These are phyloP conservation scores for Hymenopus coronatus DNA, from an alignment of 2,888 invertebrate genomes.

Conservation along the genomic window DNA sequence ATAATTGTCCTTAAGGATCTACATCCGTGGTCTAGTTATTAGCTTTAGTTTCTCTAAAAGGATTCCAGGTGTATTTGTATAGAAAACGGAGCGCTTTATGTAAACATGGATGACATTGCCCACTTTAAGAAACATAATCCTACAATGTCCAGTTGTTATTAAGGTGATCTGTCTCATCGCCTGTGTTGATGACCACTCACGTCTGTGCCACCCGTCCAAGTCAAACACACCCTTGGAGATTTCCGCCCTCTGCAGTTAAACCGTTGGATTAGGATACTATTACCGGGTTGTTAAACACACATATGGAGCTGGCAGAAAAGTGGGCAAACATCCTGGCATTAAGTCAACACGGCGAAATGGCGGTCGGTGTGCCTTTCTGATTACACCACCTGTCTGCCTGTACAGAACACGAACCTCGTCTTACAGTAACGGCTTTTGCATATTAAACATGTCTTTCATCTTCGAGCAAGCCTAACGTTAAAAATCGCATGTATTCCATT, in stretches of 20 bases:
- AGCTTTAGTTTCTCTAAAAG: too few species aligned
- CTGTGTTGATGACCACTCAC: background rate
- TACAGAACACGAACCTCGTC: too few species aligned
- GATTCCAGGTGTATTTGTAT: too few species aligned
- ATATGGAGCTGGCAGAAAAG: constrained; percentile 22
- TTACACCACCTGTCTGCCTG: background rate
- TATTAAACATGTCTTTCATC: background rate
- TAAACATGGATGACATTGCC: too few species aligned
- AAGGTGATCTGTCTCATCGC: background rate
- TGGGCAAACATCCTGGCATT: constrained; percentile 9
- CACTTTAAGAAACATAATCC: too few species aligned
- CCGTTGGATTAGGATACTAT: background rate
- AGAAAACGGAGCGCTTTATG: too few species aligned
- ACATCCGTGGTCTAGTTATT: too few species aligned
- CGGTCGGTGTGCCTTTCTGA: background rate
- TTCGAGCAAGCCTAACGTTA: too few species aligned
- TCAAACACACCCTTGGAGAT: background rate
- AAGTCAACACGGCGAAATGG: background rate
- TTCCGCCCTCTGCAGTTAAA: background rate
- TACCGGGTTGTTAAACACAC: background rate
- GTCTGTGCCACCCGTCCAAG: background rate
- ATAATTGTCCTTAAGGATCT: too few species aligned
- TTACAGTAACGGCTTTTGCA: background rate
- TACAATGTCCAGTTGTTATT: too few species aligned
- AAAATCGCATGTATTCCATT: too few species aligned